Base-by-base conservation (phyloP, 2,797 vertebrate species). In the Intellagama lesueurii region DNA sequence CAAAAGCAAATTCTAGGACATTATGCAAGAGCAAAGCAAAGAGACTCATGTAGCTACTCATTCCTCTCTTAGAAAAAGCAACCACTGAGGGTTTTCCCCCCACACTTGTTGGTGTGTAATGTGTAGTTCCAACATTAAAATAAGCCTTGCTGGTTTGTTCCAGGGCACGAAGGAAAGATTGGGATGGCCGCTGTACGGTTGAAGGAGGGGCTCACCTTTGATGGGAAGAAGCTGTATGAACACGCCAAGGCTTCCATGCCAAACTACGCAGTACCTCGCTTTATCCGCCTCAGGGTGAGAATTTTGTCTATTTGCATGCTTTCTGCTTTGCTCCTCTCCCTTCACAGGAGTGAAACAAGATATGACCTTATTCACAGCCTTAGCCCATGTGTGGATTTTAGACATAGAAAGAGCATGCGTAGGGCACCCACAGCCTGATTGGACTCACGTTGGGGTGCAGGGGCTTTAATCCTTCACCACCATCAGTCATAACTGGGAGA, bases 161-260 rank as follows among this genome's bases (percentile, higher is more conserved):
- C 89, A 99, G 99, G 98, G 0, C 97, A 98, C 0, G 98, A 99
- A 94, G 98, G 99, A 0, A 97, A 97, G 79, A 95, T 97, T 0
- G 98, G 98, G 35, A 98, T 99, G 98, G 98, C 98, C 0, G 97
- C 98, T 0, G 91, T 98, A 77, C 95, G 95, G 26, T 89, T 98
- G 89, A 97, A 94, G 76, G 90, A 97, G 0, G 97, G 94, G 0
- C 52, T 26, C 22, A 24, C 88, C 88, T 98, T 99, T 32, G 96
- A 98, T 1, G 97, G 97, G 0, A 66, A 92, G 40, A 81, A 82
- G 30, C 83, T 98, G 17, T 98, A 97, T 77, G 47, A 90, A 60
- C 97, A 98, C 1, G 95, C 98, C 0, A 5, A 44, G 0, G 90
- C 90, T 12, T 93, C 94, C 68, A 94, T 99, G 78, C 98, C 98